Percentiles rank a stretch among this genome's conserved stretches.
Evolutionary conservation across 2,113 vertebrate genomes (phyloP).

Genomic region (Rhinichthys klamathensis): DNA sequence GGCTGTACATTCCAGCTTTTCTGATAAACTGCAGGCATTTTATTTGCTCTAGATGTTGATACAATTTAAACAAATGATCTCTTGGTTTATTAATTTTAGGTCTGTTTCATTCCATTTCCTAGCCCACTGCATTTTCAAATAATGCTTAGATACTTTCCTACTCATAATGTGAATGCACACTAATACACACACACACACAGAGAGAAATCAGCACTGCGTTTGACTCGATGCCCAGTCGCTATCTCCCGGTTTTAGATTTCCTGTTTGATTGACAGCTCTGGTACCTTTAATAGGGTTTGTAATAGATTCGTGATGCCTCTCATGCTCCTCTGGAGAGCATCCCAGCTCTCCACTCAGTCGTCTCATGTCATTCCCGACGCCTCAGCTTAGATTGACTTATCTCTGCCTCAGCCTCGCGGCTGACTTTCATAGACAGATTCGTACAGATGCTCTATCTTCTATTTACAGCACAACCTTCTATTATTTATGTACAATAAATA

Average conservation of each 20-base stretch:
- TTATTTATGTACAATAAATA: not conserved
- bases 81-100: not conserved
- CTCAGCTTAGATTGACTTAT: slow-evolving; percentile 58
- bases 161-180: not conserved
- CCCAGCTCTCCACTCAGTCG: slow-evolving; percentile 46
- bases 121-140: not conserved
- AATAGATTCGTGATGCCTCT: slow-evolving; percentile 64
- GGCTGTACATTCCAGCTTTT: slow-evolving; percentile 13
- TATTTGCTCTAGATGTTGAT: slow-evolving; percentile 9
- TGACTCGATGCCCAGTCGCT: slow-evolving; percentile 29
- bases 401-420: slow-evolving; percentile 37
- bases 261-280: slow-evolving; percentile 63
- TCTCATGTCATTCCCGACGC: slow-evolving; percentile 57
- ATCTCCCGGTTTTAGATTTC: slow-evolving; percentile 56
- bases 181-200: not conserved
- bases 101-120: not conserved
- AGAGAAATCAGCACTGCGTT: not conserved
- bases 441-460: slow-evolving; percentile 41
- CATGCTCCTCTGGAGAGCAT: slow-evolving; percentile 55
- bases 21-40: not conserved
- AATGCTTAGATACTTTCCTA: not conserved
- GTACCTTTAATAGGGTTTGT: slow-evolving; percentile 65
- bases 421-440: slow-evolving; percentile 53
- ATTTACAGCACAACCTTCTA: slow-evolving; percentile 7
- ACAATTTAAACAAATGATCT: not conserved